Conservation (phyloP, 2,888 invertebrate species). For the Gisinianus flammeolus region DNA sequence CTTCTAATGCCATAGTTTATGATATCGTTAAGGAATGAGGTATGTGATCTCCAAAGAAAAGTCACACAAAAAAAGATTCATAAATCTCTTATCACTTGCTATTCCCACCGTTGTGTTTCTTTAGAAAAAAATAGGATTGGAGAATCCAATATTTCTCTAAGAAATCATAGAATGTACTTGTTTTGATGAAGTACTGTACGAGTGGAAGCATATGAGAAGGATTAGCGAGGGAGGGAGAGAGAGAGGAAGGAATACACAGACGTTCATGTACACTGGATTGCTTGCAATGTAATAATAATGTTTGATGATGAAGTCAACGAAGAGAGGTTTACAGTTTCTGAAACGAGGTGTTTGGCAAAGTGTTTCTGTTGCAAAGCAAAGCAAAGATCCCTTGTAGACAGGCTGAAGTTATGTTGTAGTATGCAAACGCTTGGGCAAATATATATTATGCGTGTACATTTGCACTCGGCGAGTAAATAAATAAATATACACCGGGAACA, state of each 20-base stretch:
- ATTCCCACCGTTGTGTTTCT: neutral
- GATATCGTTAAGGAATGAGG: neutral
- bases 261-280: neutral
- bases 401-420: neutral
- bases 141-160: neutral
- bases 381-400: neutral
- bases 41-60: neutral
- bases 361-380: conserved; percentile 1
- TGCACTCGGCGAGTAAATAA: conserved; percentile 25
- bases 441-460: conserved; percentile 21
- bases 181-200: neutral
- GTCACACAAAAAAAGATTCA: neutral
- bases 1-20: neutral
- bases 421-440: neutral
- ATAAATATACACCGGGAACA: neutral
- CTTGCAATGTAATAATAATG: conserved; percentile 2
- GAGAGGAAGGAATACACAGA: neutral
- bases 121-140: neutral
- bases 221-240: neutral
- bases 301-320: conserved; percentile 19
- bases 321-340: conserved; percentile 17
- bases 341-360: conserved; percentile 27
- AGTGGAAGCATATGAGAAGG: neutral
- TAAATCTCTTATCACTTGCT: neutral
- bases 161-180: neutral